These are phyloP conservation scores for Dolichopus griseipennis DNA, from an alignment of 2,888 invertebrate genomes.

Conservation along the genomic window DNA sequence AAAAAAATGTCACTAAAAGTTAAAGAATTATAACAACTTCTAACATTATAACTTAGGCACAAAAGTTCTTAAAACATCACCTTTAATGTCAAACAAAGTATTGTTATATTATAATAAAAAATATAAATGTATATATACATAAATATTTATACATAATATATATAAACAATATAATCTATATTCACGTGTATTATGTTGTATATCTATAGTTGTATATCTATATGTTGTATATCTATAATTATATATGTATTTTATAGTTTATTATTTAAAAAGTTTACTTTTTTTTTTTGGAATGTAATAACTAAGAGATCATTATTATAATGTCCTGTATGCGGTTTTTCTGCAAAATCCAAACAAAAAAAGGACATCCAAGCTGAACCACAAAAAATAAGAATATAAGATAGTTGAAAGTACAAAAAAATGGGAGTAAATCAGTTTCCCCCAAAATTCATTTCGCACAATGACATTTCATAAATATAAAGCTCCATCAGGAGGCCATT, in stretches of 20 bases:
- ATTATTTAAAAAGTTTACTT: no score
- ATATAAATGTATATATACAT: not conserved
- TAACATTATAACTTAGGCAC: not conserved
- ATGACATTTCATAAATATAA: no score
- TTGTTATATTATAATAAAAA: not conserved
- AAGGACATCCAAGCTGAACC: not conserved
- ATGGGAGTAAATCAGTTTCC: not conserved
- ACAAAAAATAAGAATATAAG: not conserved
- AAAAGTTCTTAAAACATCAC: not conserved
- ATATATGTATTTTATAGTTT: no score
- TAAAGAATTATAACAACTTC: no score
- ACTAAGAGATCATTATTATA: not conserved
- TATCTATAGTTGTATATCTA: no score
- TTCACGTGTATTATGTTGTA: no score
- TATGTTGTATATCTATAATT: no score
- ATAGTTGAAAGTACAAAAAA: not conserved
- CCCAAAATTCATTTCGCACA: not conserved
- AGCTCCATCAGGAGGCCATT: no score
- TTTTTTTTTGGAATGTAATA: not conserved
- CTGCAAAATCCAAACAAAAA: not conserved
- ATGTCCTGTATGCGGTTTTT: slow-evolving; percentile 3
- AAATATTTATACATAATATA: not conserved
- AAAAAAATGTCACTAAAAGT: no score
- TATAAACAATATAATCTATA: no score
- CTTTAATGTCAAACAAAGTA: not conserved